phyloP scores from a whole-genome alignment of 2,797 vertebrate genomes.

The Brachyalestes nurse region DNA sequence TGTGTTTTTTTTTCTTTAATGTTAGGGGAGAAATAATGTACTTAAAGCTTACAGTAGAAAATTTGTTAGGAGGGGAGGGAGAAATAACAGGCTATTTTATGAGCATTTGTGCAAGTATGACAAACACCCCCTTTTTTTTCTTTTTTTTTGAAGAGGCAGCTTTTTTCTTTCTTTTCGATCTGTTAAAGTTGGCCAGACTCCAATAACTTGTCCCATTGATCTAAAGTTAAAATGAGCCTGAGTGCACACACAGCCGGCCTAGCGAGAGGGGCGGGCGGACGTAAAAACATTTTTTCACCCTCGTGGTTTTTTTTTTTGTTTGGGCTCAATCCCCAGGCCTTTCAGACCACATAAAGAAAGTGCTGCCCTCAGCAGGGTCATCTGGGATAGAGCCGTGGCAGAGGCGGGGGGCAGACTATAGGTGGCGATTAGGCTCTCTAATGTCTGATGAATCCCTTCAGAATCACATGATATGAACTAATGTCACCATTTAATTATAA shows the following conservation, averaged over 20 bases:
- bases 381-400: constrained; percentile 81
- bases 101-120: constrained; percentile 60
- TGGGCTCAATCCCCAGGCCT: constrained; percentile 88
- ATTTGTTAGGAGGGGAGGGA: not conserved
- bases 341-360: constrained; percentile 89
- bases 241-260: constrained; percentile 67
- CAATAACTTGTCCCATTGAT: constrained; percentile 86
- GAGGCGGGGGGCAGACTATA: constrained; percentile 84
- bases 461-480: constrained; percentile 90
- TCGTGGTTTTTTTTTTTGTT: constrained; percentile 85
- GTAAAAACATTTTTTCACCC: constrained; percentile 89
- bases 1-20: constrained; percentile 7
- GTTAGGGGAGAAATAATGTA: not conserved
- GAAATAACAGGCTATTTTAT: constrained; percentile 45
- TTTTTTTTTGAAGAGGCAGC: constrained; percentile 75
- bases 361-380: constrained; percentile 92
- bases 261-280: constrained; percentile 62
- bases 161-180: constrained; percentile 77
- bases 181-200: constrained; percentile 83
- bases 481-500: constrained; percentile 89
- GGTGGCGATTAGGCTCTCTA: constrained; percentile 87
- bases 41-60: not conserved
- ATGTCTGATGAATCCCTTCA: constrained; percentile 85
- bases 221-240: constrained; percentile 71
- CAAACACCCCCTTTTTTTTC: constrained; percentile 59